These are phyloP conservation scores for Pangasius macronema DNA, from an alignment of 2,797 vertebrate species.

Conservation along the genomic window DNA sequence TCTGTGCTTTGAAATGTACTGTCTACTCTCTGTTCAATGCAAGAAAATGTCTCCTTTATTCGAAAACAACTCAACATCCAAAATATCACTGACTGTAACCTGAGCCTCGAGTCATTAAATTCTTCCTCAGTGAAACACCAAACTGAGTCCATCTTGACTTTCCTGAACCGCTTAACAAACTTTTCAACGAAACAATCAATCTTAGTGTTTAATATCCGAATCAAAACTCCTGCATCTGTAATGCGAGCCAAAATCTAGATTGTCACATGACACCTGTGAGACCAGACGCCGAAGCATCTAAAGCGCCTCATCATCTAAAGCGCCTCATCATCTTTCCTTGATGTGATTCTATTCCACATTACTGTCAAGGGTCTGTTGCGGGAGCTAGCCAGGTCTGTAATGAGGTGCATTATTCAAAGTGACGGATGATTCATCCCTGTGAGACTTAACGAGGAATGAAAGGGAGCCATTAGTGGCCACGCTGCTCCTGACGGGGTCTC, in stretches of 20 bases:
- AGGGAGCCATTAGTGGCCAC: slow-evolving; percentile 66
- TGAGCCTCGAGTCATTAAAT: background rate
- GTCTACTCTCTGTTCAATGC: background rate
- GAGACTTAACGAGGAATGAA: slow-evolving; percentile 66
- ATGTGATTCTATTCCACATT: slow-evolving; percentile 62
- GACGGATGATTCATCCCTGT: slow-evolving; percentile 67
- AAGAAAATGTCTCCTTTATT: background rate
- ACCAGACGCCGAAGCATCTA: slow-evolving; percentile 35
- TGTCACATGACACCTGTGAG: slow-evolving; percentile 27
- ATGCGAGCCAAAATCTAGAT: slow-evolving; percentile 44
- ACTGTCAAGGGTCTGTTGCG: slow-evolving; percentile 60
- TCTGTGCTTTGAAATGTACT: background rate
- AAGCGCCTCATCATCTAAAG: slow-evolving; percentile 47
- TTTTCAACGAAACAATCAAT: background rate
- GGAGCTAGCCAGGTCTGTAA: slow-evolving; percentile 50
- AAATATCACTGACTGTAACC: background rate
- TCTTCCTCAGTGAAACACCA: background rate
- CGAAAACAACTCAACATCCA: background rate
- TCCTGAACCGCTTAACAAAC: background rate
- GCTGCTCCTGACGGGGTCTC: slow-evolving; percentile 28
- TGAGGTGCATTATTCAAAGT: slow-evolving; percentile 70
- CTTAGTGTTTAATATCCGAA: background rate
- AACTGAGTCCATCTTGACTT: background rate
- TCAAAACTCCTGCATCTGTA: background rate
- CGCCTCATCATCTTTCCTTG: slow-evolving; percentile 32